Evolutionary conservation across 2,797 vertebrate species (phyloP).

Genomic region (Premnoplex brunnescens): DNA sequence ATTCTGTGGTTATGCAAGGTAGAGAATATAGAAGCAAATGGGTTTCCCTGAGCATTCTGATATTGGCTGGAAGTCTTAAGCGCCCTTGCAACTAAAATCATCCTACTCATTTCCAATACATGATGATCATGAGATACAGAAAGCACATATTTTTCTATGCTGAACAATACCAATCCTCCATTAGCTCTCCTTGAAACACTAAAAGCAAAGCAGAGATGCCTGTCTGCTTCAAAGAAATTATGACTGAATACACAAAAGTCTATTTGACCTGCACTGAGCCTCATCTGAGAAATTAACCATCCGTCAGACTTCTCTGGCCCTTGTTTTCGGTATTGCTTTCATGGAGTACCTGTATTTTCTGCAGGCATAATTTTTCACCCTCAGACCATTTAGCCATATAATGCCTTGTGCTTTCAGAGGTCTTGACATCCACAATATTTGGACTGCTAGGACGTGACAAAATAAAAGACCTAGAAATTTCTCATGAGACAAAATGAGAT

Average conservation of each 20-base stretch:
- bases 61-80: background rate
- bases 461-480: background rate
- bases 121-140: background rate
- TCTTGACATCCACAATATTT: background rate
- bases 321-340: background rate
- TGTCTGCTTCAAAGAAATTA: background rate
- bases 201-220: background rate
- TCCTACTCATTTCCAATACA: background rate
- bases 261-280: background rate
- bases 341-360: background rate
- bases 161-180: background rate
- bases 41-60: background rate
- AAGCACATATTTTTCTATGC: background rate
- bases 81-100: background rate
- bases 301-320: background rate
- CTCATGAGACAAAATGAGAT: background rate
- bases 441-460: background rate
- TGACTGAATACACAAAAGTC: background rate
- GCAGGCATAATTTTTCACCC: background rate
- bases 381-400: background rate
- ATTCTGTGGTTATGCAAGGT: background rate
- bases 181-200: background rate
- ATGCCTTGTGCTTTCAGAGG: background rate
- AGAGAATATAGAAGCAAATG: background rate
- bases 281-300: background rate